Evolutionary conservation across 2,888 invertebrate species (phyloP), one percentile per base, ranked within the genome.

Genomic region (Eueremaeus valkanovi): DNA sequence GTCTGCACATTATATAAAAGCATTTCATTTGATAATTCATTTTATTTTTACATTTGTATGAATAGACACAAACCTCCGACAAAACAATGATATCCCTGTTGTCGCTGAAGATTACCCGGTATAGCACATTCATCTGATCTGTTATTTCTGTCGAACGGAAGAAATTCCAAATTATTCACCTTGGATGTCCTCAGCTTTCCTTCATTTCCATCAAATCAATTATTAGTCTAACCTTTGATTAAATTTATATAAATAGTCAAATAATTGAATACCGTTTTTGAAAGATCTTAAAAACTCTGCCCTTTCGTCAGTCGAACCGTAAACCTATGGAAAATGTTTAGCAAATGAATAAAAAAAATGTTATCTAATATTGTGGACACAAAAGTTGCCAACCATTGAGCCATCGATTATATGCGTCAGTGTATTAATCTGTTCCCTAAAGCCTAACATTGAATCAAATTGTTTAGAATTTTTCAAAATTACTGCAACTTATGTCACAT

Each of bases 401-500:
- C 91, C 98, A 83, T 99, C 97, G 77, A 99, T 90, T 82, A 88
- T 99, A 1, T 96, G 91, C 1, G 99, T 99, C 29, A 99, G 85
- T 83, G 97, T 94, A 84, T 95, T 95, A 76, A 94, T 91, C 85
- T 99, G 99, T 83, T 99, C 96, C 72, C 99, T 87, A 6, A 92
- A 93, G 51, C 79, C 79, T 27, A 79, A 76, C 13, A 75, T 92
- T 3, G 11, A 29, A 29, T 33, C 31, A 63, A 63, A n/a, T n/a
- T n/a, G n/a, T 27, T n/a, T 16, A 61, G 1, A 16, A 33, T 63
- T 33, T 18, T 63, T 8, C 5, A 63, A n/a, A 66, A 66, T 36
- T 8, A n/a, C 21, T 42, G 3, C 16, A 68, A 68, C 24, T 9
- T 3, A 11, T 61, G 13, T n/a, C 29, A 58, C 18, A 18, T 24